Percentiles rank a stretch among this genome's conserved stretches.
phyloP scores from a whole-genome alignment of 37 sponge, comb jelly and placozoan genomes.

The Oopsacas minuta region DNA sequence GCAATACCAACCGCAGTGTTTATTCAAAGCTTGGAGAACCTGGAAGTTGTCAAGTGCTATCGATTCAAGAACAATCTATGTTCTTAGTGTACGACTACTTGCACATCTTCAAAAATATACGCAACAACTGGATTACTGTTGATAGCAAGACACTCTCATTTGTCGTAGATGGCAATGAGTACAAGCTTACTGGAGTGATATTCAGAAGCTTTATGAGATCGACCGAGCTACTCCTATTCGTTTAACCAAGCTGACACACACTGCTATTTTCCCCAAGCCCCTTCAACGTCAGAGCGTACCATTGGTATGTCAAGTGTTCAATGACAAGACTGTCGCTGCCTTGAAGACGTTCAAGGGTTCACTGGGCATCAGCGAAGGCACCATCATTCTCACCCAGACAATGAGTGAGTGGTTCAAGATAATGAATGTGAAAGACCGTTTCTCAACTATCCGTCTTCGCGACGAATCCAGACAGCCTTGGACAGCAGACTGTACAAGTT shows the following conservation, averaged over 20 bases:
- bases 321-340: slow-evolving; percentile 20
- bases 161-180: slow-evolving; percentile 20
- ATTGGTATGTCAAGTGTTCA: slow-evolving; percentile 16
- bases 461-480: slow-evolving; percentile 20
- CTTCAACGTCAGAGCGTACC: slow-evolving; percentile 18
- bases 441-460: slow-evolving; percentile 18
- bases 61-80: slow-evolving; percentile 19
- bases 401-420: slow-evolving; percentile 20
- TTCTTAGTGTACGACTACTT: slow-evolving; percentile 14
- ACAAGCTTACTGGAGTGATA: slow-evolving; percentile 9
- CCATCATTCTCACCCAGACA: slow-evolving; percentile 17
- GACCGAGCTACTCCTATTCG: slow-evolving; percentile 20
- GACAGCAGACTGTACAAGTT: slow-evolving; percentile 19
- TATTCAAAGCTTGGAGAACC: slow-evolving; percentile 17
- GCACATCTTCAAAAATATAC: slow-evolving; percentile 14
- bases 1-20: slow-evolving; percentile 20
- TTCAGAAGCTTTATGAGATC: slow-evolving; percentile 16
- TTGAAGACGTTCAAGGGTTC: slow-evolving; percentile 17
- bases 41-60: slow-evolving; percentile 18
- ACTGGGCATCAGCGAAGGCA: slow-evolving; percentile 19
- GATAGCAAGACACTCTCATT: slow-evolving; percentile 11
- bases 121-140: slow-evolving; percentile 20
- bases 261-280: background rate
- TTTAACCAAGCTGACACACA: slow-evolving; percentile 19
- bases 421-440: slow-evolving; percentile 17